Percentiles rank a stretch among this genome's conserved stretches.
These are phyloP conservation scores for Acanthaster planci DNA, from an alignment of 35 echinoderm and acorn worm genomes.

Conservation along the genomic window DNA sequence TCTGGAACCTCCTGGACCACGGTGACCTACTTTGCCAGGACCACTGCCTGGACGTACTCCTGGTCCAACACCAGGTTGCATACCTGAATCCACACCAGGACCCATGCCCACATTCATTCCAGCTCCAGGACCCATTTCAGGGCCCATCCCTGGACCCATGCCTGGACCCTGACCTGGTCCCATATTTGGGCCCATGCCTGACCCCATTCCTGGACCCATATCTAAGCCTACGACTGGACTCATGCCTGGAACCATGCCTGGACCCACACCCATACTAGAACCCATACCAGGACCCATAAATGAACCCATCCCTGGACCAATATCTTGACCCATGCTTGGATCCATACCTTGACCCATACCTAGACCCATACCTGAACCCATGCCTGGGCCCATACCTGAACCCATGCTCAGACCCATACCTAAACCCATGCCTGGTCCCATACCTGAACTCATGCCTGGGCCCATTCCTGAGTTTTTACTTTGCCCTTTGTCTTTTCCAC, in stretches of 20 bases:
- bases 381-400: constrained; percentile 13
- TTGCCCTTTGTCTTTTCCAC: constrained; percentile 7
- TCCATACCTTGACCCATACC: constrained; percentile 8
- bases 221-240: background rate
- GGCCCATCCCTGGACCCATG: constrained; percentile 31
- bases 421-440: background rate
- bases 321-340: constrained; percentile 24
- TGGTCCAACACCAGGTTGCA: background rate
- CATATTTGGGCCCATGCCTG: constrained; percentile 7
- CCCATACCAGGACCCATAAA: constrained; percentile 15
- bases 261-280: constrained; percentile 3
- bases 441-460: constrained; percentile 19
- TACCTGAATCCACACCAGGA: background rate
- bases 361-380: constrained; percentile 14
- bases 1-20: background rate
- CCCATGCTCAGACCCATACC: constrained; percentile 44
- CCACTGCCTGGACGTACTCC: no score
- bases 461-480: background rate
- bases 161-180: constrained; percentile 31
- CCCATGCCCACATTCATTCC: constrained; percentile 13
- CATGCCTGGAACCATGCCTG: constrained; percentile 12
- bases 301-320: constrained; percentile 23
- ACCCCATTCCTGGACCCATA: constrained; percentile 21
- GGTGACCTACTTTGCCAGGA: no score
- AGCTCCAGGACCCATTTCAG: background rate